Base-by-base conservation (phyloP, 1,140 invertebrate species). In the Gonatopus flavifemur region DNA sequence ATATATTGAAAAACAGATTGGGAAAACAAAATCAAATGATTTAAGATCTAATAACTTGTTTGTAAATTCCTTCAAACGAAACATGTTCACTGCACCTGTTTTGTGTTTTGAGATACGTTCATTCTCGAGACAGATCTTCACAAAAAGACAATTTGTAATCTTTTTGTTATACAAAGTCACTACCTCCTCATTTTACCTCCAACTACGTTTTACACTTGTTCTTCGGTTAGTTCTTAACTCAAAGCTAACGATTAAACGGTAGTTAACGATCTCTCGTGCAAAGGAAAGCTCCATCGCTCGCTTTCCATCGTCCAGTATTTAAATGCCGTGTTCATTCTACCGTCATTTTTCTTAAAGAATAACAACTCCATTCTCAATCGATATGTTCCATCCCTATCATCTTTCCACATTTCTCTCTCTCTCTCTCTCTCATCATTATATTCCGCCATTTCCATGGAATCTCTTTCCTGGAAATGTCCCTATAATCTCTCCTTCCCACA, bases 181-280 rank as follows among this genome's bases (percentile, higher is more conserved):
- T 22, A 39, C 37, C 18, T 37, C 15, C 37, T 20, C 13, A 22
- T 10, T 22, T 39, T 22, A 22, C 20, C 37, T 16, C 37, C 18
- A 24, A 13, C 21, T 42, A 35, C 41, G 28, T 44, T 43, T 36
- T 35, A 21, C 18, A 37, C 44, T 19, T 40, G 40, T 41, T 56
- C 49, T 48, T 62, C 50, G 36, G 22, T 18, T 57, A 36, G 32
- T 18, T 16, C n/a, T n/a, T n/a, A n/a, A 30, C 43, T 62, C 61
- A 64, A 64, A 64, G 61, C 61, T 62, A 64, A 64, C 57, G 57
- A 62, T 64, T 64, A 59, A 49, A 59, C 52, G 57, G 44, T 43
- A 51, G 62, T 64, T 64, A 64, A 62, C 57, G 58, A 64, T 64
- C 57, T 43, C 25, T 9, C 35, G n/a, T n/a, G n/a, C n/a, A n/a